phyloP scores from a whole-genome alignment of 1,140 invertebrate genomes.

The Contarinia nasturtii region DNA sequence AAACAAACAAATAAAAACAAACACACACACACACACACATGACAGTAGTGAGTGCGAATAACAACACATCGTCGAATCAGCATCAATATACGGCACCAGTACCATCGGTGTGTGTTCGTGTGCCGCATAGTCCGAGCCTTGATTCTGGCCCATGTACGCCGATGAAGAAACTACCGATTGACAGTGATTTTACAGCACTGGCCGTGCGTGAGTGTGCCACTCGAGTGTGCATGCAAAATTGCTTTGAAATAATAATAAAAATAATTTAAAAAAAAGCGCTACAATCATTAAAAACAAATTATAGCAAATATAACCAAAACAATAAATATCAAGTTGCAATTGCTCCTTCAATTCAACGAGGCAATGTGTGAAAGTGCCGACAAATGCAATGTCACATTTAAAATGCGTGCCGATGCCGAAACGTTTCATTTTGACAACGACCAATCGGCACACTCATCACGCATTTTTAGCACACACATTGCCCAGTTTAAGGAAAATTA shows the following conservation, averaged over 20 bases:
- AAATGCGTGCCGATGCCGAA: no score
- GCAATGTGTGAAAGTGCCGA: no score
- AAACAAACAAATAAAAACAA: no score
- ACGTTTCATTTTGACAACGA: no score
- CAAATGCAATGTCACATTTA: no score
- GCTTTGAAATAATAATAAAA: neutral
- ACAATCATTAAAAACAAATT: neutral
- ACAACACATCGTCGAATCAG: conserved; percentile 8
- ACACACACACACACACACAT: no score
- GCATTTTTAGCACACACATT: no score
- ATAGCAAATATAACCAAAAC: neutral
- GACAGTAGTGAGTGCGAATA: conserved; percentile 8
- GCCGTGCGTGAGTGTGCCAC: conserved; percentile 24
- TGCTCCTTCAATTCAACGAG: neutral
- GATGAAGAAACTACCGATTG: conserved; percentile 9
- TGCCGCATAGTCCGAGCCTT: conserved; percentile 22
- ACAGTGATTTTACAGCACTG: conserved; percentile 22
- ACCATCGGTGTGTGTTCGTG: conserved; percentile 25
- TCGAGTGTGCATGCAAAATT: neutral
- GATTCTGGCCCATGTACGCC: conserved; percentile 15
- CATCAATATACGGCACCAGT: conserved; percentile 15
- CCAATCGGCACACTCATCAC: no score
- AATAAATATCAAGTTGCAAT: no score
- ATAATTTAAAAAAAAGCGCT: neutral
- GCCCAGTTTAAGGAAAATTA: no score